phyloP scores from a whole-genome alignment of 2,113 vertebrate genomes.

The Phocoena phocoena region DNA sequence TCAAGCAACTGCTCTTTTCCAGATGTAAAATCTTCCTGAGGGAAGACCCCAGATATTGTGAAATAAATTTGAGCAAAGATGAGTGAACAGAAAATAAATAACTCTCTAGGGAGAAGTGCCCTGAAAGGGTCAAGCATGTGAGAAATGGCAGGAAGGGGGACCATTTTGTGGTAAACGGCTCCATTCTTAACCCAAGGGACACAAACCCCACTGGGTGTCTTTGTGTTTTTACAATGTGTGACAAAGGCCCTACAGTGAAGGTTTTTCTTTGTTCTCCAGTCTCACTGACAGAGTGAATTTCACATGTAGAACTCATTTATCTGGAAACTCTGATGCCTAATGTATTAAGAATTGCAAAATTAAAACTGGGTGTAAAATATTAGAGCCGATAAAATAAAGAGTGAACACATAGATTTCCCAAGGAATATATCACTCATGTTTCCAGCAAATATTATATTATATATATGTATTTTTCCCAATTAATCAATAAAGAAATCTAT shows the following conservation, averaged over 20 bases:
- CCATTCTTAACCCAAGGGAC: slow-evolving; percentile 19
- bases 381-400: not conserved
- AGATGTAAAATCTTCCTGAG: not conserved
- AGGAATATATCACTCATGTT: not conserved
- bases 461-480: not conserved
- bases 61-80: slow-evolving; percentile 7
- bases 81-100: not conserved
- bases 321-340: not conserved
- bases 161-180: slow-evolving; percentile 46
- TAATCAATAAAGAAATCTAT: not conserved
- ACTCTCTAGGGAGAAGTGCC: not conserved
- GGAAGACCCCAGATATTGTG: not conserved
- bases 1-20: not conserved
- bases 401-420: not conserved
- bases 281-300: not conserved
- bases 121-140: not conserved
- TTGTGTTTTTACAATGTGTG: not conserved
- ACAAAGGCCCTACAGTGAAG: not conserved
- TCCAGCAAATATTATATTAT: not conserved
- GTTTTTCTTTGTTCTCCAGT: slow-evolving; percentile 18
- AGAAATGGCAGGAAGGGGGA: not conserved
- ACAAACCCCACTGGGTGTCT: not conserved
- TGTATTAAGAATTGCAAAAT: not conserved
- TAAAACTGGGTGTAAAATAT: not conserved
- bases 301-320: not conserved